Percentiles rank a stretch among this genome's conserved stretches.
These are phyloP conservation scores for Muntiacus muntjak DNA, from an alignment of 2,113 vertebrate genomes.

Conservation along the genomic window DNA sequence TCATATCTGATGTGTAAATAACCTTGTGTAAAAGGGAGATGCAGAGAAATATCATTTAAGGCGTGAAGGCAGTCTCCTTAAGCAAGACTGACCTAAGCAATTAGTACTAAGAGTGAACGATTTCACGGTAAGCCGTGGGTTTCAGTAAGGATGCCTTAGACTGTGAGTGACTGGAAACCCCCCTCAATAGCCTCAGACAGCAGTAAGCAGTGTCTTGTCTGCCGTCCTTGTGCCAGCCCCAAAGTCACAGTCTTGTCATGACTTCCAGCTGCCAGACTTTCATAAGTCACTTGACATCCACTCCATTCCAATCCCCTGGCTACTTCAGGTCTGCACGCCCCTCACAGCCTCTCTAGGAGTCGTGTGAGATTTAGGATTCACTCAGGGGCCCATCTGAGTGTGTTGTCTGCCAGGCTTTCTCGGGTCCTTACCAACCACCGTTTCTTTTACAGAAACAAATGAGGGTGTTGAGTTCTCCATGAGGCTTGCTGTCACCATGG, in stretches of 20 bases:
- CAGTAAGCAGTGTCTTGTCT: neutral
- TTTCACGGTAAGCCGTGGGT: neutral
- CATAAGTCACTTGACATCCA: neutral
- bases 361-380: neutral
- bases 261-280: neutral
- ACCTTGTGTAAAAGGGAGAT: neutral
- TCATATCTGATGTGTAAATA: neutral
- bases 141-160: neutral
- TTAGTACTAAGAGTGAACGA: neutral
- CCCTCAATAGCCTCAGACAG: neutral
- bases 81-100: neutral
- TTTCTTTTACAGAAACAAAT: no score
- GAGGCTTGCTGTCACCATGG: neutral
- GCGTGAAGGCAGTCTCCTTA: neutral
- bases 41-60: neutral
- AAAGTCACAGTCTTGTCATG: neutral
- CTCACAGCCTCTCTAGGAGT: neutral
- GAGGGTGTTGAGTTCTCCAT: rapidly evolving
- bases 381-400: neutral
- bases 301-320: neutral
- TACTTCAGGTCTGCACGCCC: neutral
- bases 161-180: neutral
- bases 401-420: neutral
- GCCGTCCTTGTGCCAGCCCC: neutral
- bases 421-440: neutral